Percentiles rank a stretch among this genome's conserved stretches.
Conservation (phyloP, 2,888 invertebrate species). For the Meghimatium bilineatum region DNA sequence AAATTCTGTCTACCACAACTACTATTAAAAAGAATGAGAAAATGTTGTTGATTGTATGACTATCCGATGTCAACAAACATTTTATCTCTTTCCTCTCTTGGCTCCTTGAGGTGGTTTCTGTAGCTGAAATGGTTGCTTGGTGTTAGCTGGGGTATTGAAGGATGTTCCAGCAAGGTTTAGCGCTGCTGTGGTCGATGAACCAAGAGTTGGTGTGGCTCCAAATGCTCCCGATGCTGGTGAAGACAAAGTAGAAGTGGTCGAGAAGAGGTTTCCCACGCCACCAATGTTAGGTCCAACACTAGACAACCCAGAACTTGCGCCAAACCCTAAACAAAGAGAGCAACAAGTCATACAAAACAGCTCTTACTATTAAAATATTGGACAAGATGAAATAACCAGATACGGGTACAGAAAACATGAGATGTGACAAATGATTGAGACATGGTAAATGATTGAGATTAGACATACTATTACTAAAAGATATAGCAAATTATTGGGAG, state of each 20-base stretch:
- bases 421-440: too few species aligned
- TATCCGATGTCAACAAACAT: too few species aligned
- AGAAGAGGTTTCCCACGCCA: conserved; percentile 45
- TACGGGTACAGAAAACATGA: too few species aligned
- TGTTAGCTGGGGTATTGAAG: conserved; percentile 55
- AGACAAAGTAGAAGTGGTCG: conserved; percentile 51
- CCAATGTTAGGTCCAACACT: conserved; percentile 40
- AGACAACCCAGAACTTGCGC: conserved; percentile 27
- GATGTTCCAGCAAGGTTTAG: conserved; percentile 52
- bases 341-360: too few species aligned
- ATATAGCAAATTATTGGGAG: too few species aligned
- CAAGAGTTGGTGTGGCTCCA: conserved; percentile 53
- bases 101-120: conserved; percentile 75
- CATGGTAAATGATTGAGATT: too few species aligned
- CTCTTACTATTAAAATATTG: too few species aligned
- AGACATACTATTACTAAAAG: too few species aligned
- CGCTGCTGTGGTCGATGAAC: conserved; percentile 51
- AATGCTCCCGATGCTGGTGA: conserved; percentile 47
- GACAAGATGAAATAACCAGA: too few species aligned
- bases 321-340: conserved; percentile 32
- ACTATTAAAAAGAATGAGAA: too few species aligned
- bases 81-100: conserved; percentile 73
- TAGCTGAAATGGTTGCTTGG: conserved; percentile 72
- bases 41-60: too few species aligned
- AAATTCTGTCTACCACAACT: too few species aligned